Conservation (phyloP, 2,113 vertebrate species). For the Pristiophorus japonicus region DNA sequence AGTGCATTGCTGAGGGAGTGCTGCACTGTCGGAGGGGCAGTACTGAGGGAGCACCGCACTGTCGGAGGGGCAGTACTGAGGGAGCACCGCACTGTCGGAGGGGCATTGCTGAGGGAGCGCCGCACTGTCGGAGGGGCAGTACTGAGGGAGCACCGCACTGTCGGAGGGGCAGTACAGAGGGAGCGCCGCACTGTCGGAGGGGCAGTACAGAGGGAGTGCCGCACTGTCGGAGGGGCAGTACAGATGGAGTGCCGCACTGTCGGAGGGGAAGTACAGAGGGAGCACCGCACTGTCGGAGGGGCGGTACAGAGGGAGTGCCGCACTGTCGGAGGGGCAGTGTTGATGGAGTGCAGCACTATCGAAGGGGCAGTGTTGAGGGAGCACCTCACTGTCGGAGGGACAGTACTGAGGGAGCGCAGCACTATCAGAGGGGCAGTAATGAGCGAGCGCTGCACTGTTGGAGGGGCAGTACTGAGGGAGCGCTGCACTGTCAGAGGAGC, state of each 20-base stretch:
- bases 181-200: neutral
- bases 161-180: too few species aligned
- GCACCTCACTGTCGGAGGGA: too few species aligned
- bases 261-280: too few species aligned
- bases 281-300: too few species aligned
- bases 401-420: neutral
- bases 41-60: neutral
- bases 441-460: neutral
- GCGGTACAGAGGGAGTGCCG: neutral
- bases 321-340: neutral
- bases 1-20: neutral
- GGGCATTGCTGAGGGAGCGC: neutral
- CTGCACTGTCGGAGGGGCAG: neutral
- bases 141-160: neutral
- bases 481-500: too few species aligned
- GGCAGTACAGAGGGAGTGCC: neutral
- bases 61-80: neutral
- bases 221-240: too few species aligned
- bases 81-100: neutral
- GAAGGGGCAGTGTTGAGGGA: neutral
- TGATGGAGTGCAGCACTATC: neutral
- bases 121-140: neutral
- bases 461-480: neutral
- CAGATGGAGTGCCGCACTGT: neutral
- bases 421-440: too few species aligned